Evolutionary conservation across 2,113 vertebrate genomes (phyloP), one percentile per base, ranked within the genome.

Genomic region (Notothenia coriiceps): DNA sequence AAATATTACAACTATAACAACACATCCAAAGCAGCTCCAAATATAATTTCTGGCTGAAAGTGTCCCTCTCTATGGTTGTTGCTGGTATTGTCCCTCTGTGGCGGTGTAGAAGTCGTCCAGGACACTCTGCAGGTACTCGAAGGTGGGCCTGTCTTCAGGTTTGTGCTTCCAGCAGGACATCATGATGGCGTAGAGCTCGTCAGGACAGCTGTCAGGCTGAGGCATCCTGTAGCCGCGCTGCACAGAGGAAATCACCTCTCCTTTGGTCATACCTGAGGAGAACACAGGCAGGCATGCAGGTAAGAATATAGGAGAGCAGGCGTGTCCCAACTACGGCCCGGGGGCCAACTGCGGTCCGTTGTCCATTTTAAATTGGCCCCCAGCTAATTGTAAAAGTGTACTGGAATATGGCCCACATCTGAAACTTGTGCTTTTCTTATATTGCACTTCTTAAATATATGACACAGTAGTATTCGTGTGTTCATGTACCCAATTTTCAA

Each of bases 101-200:
- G 97, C 96, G 0, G 97, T 99, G 73, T 95, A 98, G 92, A 97
- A 99, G 90, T 99, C 98, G 0, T 97, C 97, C 79, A 99, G 74
- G 29, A 98, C 70, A 1, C 97, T 98, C 93, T 98, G 97, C 10
- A 94, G 86, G 81, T 96, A 99, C 51, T 99, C 97, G 0, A 99
- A 99, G 1, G 98, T 98, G 47, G 98, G 98, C 35, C 98, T 93
- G 62, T 98, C 96, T 2, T 98, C 97, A 0, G 97, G 96, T 65
- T 84, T 95, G 80, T 66, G 89, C 68, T 94, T 96, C 98, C 98
- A 99, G 94, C 98, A 99, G 6, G 89, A 91, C 65, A 51, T 86
- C 98, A 99, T 97, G 43, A 98, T 77, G 0, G 90, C 89, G 0
- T 99, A 98, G 5, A 99, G 93, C 90, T 97, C 96, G 10, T 74